These are phyloP conservation scores for Platycnemis pennipes DNA, from an alignment of 2,888 invertebrate genomes.

Conservation along the genomic window DNA sequence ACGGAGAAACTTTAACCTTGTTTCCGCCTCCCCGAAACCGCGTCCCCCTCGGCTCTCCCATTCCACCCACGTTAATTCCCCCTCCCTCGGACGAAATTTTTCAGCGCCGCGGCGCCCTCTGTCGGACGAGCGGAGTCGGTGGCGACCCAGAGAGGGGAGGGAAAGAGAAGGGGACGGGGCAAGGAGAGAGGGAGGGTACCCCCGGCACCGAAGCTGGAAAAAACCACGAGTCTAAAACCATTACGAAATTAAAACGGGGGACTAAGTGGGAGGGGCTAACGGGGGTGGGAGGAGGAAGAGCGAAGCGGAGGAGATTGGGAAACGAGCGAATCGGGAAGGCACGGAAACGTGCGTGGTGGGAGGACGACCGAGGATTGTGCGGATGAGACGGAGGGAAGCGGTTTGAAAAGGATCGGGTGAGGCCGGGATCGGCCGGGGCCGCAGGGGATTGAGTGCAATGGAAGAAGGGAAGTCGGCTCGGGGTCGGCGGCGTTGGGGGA, in stretches of 20 bases:
- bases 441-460: background rate
- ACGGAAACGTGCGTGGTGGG: background rate
- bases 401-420: background rate
- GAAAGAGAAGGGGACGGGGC: background rate
- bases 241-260: conserved; percentile 61
- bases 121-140: background rate
- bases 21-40: background rate
- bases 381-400: background rate
- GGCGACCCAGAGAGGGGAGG: background rate
- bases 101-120: background rate
- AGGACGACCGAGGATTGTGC: background rate
- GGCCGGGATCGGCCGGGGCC: background rate
- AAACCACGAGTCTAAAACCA: conserved; percentile 49
- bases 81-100: background rate
- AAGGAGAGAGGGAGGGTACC: background rate
- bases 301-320: background rate
- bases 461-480: background rate
- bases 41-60: background rate
- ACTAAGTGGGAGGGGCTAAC: background rate
- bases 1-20: background rate
- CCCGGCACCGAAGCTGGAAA: background rate
- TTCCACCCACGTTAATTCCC: background rate
- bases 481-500: background rate
- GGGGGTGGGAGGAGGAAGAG: background rate
- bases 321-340: background rate